phyloP scores from a whole-genome alignment of 2,888 invertebrate genomes.

The Cephus nigrinus region DNA sequence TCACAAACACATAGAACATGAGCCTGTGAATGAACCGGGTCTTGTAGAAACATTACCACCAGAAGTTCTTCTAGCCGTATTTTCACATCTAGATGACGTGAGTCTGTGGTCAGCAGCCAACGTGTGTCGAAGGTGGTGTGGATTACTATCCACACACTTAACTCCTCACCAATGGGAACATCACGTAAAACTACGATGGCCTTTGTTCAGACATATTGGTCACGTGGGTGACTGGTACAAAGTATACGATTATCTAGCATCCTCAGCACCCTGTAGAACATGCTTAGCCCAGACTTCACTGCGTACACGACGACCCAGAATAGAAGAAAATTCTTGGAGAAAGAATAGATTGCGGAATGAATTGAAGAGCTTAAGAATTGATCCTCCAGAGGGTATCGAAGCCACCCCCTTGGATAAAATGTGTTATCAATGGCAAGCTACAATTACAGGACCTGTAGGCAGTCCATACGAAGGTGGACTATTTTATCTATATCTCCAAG shows the following conservation, averaged over 20 bases:
- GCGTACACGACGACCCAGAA: constrained; percentile 71
- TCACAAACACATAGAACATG: constrained; percentile 59
- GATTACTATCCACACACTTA: constrained; percentile 82
- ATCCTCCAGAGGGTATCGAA: constrained; percentile 88
- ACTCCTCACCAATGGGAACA: constrained; percentile 83
- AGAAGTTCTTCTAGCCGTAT: constrained; percentile 87
- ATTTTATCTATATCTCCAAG: constrained; percentile 90
- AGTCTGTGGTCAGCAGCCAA: constrained; percentile 90
- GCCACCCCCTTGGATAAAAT: constrained; percentile 83
- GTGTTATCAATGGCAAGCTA: constrained; percentile 94
- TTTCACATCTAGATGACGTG: constrained; percentile 90
- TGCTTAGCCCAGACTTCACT: constrained; percentile 89
- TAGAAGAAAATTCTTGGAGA: constrained; percentile 84
- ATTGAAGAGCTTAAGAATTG: constrained; percentile 75
- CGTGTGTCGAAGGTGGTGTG: constrained; percentile 87
- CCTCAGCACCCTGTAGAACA: constrained; percentile 77
- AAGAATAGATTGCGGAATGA: constrained; percentile 83
- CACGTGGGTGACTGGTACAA: constrained; percentile 83
- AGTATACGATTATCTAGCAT: constrained; percentile 71
- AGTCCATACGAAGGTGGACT: constrained; percentile 95
- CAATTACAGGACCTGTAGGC: constrained; percentile 89
- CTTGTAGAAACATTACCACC: constrained; percentile 79
- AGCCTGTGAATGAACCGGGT: constrained; percentile 68
- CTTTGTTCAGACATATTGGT: constrained; percentile 82
- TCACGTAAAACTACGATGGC: constrained; percentile 85